phyloP scores from a whole-genome alignment of 2,888 invertebrate genomes.

The Kuschelorhynchus macadamiae region DNA sequence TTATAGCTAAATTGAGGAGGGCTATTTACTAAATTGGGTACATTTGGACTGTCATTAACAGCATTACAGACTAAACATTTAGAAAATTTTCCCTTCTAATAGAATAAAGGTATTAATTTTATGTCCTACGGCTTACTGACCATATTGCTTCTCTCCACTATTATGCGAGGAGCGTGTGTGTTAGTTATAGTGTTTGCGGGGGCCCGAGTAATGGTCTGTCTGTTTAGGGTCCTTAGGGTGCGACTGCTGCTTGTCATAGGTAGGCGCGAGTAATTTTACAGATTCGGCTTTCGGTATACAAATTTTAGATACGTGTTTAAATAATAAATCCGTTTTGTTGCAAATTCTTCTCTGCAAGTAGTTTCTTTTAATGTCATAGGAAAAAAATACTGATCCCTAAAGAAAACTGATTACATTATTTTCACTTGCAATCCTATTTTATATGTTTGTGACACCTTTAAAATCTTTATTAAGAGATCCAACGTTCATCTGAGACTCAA shows the following conservation, averaged over 20 bases:
- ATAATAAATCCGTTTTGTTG: neutral
- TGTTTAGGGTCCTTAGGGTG: conserved; percentile 15
- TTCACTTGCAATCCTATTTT: too few species aligned
- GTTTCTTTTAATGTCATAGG: too few species aligned
- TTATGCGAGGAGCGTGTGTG: conserved; percentile 18
- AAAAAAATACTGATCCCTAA: too few species aligned
- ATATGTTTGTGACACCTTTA: too few species aligned
- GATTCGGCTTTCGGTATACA: too few species aligned
- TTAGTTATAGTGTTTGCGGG: conserved; percentile 26
- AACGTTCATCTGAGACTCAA: too few species aligned
- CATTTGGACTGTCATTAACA: conserved; percentile 47
- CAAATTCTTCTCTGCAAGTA: too few species aligned
- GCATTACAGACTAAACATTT: conserved; percentile 42
- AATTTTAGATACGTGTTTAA: too few species aligned
- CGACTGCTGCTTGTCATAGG: conserved; percentile 3
- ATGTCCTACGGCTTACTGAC: conserved; percentile 34
- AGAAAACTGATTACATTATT: too few species aligned
- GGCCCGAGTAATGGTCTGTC: conserved; percentile 19
- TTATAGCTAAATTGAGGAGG: conserved; percentile 25
- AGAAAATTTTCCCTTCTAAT: conserved; percentile 44
- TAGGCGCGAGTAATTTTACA: conserved; percentile 24
- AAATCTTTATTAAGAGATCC: too few species aligned
- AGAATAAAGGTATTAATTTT: conserved; percentile 48
- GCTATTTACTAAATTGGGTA: conserved; percentile 40
- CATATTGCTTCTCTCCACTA: conserved; percentile 22